phyloP scores from a whole-genome alignment of 2,888 invertebrate genomes.

The Hartigia nigra region DNA sequence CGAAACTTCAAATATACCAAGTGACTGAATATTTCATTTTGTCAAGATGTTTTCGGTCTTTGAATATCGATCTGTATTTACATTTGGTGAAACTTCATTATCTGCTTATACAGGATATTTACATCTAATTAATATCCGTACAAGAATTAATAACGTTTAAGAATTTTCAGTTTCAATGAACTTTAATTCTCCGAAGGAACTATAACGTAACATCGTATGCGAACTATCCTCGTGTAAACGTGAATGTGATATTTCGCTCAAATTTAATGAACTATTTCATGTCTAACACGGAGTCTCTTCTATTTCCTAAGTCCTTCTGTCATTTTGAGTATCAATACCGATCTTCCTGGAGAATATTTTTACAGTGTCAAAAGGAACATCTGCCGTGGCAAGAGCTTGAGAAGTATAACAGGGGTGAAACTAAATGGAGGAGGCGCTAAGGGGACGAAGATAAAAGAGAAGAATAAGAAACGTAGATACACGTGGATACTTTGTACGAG shows the following conservation, averaged over 20 bases:
- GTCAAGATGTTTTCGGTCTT: not conserved
- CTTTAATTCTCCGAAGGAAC: not conserved
- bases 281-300: not conserved
- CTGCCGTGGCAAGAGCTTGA: not conserved
- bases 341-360: not conserved
- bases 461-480: conserved; percentile 40
- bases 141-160: not conserved
- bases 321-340: conserved; percentile 14
- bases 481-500: conserved; percentile 33
- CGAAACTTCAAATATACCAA: not conserved
- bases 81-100: not conserved
- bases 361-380: not conserved
- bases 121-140: not conserved
- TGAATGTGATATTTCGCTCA: not conserved
- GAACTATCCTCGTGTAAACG: not conserved
- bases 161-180: not conserved
- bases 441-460: conserved; percentile 12
- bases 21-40: not conserved
- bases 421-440: not conserved
- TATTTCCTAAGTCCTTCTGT: conserved; percentile 2
- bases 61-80: not conserved
- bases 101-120: not conserved
- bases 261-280: not conserved
- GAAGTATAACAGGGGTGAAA: not conserved
- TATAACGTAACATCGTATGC: not conserved